Evolutionary conservation across 1,140 invertebrate species (phyloP).

Genomic region (Drosophila azteca): DNA sequence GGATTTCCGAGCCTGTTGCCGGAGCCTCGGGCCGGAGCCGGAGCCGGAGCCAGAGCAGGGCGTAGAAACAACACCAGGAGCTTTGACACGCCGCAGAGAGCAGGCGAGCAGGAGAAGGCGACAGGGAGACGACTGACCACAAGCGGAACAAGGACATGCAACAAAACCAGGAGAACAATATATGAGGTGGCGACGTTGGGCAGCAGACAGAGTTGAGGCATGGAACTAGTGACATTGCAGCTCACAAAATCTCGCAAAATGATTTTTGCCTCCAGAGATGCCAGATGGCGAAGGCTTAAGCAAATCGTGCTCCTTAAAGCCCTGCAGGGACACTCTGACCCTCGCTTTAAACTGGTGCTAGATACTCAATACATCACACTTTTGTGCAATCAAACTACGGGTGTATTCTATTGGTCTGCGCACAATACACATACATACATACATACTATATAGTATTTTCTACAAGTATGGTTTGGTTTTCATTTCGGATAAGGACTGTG

Average conservation of each 20-base stretch:
- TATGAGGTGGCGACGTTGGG: neutral
- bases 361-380: constrained; percentile 3
- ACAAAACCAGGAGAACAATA: constrained; percentile 5
- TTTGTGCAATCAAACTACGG: constrained; percentile 2
- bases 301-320: too few relatives aligned
- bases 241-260: constrained; percentile 34
- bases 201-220: neutral
- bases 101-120: constrained; percentile 21
- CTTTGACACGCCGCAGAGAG: constrained; percentile 28
- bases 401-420: constrained; percentile 6
- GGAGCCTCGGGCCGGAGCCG: constrained; percentile 6
- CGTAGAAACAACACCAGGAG: constrained; percentile 40
- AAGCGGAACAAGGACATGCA: constrained; percentile 12
- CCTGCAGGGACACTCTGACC: neutral
- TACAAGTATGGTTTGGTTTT: constrained; percentile 7
- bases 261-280: constrained; percentile 13
- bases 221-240: constrained; percentile 19
- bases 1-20: constrained; percentile 14
- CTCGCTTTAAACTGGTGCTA: constrained; percentile 24
- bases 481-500: constrained; percentile 45
- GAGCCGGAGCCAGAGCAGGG: constrained; percentile 1
- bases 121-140: constrained; percentile 15
- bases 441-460: constrained; percentile 5
- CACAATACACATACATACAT: neutral
- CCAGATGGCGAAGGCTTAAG: neutral